A percentile compares a stretch with the other conserved stretches of the same genome.
Evolutionary conservation across 2,113 vertebrate species (phyloP).

Genomic region (Chamaea fasciata): DNA sequence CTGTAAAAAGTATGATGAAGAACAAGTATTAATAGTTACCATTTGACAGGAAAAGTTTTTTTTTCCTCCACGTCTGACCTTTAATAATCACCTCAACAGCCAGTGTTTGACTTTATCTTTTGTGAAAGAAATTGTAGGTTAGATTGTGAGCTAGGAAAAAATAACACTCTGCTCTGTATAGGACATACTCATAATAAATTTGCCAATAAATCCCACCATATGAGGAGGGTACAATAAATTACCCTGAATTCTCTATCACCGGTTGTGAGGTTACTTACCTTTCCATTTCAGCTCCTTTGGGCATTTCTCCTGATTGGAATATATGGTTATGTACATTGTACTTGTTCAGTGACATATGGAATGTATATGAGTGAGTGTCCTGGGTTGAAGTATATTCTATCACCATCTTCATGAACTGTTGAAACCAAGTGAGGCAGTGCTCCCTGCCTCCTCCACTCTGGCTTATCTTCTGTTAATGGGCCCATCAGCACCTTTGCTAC

Average conservation of each 20-base stretch:
- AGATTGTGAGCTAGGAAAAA: background rate
- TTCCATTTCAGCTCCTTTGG: background rate
- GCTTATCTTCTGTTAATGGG: too few relatives aligned
- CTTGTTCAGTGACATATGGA: background rate
- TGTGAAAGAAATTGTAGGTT: background rate
- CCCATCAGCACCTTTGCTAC: too few relatives aligned
- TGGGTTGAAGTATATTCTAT: too few relatives aligned
- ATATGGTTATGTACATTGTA: accelerated
- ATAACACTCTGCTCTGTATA: background rate
- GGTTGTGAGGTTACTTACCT: background rate
- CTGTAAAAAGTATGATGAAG: background rate
- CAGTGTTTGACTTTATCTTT: constrained; percentile 4
- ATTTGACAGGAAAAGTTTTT: background rate
- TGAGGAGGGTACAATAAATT: background rate
- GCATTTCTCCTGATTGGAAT: background rate
- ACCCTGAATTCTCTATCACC: background rate
- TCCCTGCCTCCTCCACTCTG: too few relatives aligned
- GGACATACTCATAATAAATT: background rate
- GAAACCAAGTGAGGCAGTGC: too few relatives aligned
- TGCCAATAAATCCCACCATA: background rate
- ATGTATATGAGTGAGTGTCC: accelerated
- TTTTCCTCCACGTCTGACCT: background rate
- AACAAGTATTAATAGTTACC: background rate
- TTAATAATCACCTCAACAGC: background rate
- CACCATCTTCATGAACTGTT: too few relatives aligned